Evolutionary conservation across 2,797 vertebrate genomes (phyloP), one percentile per base, ranked within the genome.

Genomic region (Pelodytes ibericus): DNA sequence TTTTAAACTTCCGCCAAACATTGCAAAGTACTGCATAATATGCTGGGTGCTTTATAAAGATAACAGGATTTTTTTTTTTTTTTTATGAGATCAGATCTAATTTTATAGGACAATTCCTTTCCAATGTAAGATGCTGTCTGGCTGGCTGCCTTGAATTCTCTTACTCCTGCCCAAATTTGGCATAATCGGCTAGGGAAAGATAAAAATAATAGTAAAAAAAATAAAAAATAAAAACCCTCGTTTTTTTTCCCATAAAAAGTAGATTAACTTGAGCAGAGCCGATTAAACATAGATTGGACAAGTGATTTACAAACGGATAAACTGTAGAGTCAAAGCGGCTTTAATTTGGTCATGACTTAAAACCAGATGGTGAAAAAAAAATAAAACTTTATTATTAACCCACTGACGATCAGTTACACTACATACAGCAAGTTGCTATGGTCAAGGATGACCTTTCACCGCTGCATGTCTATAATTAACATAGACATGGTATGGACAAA

Each of bases 251-350:
- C 49, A 53, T 49, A 53, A 18, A 26, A 29, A 26, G 56, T 29
- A 58, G 56, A 58, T 58, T 58, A 58, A 58, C 56, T 58, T 10
- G 49, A 53, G 24, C 62, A 49, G 72, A 59, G 26, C 41, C 53
- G 66, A 69, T 69, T 75, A 75, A 11, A 75, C 3, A 3, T 53
- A 56, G 25, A 74, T 30, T 29, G 22, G 22, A 72, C 27, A 47
- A 68, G 73, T 22, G 64, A 68, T 27, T 75, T 67, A 61, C 4
- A 62, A 31, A 70, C 41, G 25, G 63, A 75, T 68, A 69, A 62
- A 69, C 65, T 33, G 57, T 25, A 30, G 73, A 65, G 47, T 27
- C 29, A 69, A 68, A 61, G 68, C 73, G 20, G 73, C 61, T 61
- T 75, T 68, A 13, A 69, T 36, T 69, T 75, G 66, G 73, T 57